Evolutionary conservation across 2,797 vertebrate genomes (phyloP).

Genomic region (Squalus acanthias): DNA sequence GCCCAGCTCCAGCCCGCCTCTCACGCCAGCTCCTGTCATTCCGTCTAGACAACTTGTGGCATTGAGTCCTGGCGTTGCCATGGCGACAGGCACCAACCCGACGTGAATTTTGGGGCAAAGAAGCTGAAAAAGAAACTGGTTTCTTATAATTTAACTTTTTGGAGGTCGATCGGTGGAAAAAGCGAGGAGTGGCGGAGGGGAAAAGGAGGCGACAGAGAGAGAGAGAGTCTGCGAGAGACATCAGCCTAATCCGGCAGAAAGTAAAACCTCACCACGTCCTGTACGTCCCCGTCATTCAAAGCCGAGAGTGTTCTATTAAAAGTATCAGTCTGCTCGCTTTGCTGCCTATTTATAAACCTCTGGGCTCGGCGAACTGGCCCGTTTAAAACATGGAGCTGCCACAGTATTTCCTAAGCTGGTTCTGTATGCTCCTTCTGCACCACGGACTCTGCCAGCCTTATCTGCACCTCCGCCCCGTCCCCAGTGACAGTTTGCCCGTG

Average conservation of each 20-base stretch:
- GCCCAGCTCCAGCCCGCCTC: conserved; percentile 41
- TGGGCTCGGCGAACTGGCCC: conserved; percentile 57
- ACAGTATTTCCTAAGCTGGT: conserved; percentile 66
- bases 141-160: background rate
- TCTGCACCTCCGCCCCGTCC: conserved; percentile 78
- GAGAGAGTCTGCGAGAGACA: conserved; percentile 47
- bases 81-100: conserved; percentile 77
- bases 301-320: conserved; percentile 77
- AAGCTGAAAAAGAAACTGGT: conserved; percentile 28
- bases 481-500: conserved; percentile 77
- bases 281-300: conserved; percentile 40
- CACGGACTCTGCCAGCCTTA: conserved; percentile 68
- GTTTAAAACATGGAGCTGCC: conserved; percentile 67
- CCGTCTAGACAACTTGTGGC: conserved; percentile 69
- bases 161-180: background rate
- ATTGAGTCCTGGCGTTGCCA: conserved; percentile 76
- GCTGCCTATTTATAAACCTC: conserved; percentile 78
- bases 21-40: conserved; percentile 70
- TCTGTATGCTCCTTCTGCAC: conserved; percentile 64
- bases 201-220: conserved; percentile 48
- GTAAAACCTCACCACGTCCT: conserved; percentile 27
- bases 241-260: conserved; percentile 14
- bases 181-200: conserved; percentile 24
- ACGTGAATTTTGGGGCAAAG: conserved; percentile 69
- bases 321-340: conserved; percentile 68